Evolutionary conservation across 2,888 invertebrate genomes (phyloP).

Genomic region (Tipula helvola): DNA sequence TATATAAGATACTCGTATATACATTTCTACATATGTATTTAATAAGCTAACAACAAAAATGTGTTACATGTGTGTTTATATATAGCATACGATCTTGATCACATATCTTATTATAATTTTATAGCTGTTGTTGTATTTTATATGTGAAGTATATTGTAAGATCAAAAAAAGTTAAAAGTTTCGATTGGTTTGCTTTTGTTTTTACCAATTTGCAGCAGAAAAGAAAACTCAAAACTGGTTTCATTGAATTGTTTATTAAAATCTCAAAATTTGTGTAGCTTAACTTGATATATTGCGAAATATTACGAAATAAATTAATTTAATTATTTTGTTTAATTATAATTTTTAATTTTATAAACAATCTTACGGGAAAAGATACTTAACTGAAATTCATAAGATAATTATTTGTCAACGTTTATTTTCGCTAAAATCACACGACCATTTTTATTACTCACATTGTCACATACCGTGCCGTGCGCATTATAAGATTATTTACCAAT

Average conservation of each 20-base stretch:
- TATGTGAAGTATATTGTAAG: background rate
- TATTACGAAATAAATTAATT: background rate
- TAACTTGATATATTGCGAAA: background rate
- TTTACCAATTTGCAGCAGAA: background rate
- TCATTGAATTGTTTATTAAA: background rate
- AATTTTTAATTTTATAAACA: background rate
- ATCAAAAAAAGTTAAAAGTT: background rate
- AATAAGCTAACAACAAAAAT: background rate
- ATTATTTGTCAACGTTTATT: background rate
- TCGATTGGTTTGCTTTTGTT: background rate
- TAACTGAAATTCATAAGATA: background rate
- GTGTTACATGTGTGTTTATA: background rate
- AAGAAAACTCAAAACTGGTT: background rate
- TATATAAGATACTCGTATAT: no score
- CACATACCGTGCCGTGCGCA: background rate
- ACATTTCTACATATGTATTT: background rate
- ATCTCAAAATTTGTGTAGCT: background rate
- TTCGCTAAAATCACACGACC: background rate
- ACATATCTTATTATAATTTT: background rate
- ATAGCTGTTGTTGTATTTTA: background rate
- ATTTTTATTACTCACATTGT: background rate
- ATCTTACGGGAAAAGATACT: background rate
- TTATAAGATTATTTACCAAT: background rate
- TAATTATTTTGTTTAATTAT: background rate
- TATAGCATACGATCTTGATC: background rate